These are phyloP conservation scores for Gymnosoma rotundatum DNA, from an alignment of 2,888 invertebrate species.

Conservation along the genomic window DNA sequence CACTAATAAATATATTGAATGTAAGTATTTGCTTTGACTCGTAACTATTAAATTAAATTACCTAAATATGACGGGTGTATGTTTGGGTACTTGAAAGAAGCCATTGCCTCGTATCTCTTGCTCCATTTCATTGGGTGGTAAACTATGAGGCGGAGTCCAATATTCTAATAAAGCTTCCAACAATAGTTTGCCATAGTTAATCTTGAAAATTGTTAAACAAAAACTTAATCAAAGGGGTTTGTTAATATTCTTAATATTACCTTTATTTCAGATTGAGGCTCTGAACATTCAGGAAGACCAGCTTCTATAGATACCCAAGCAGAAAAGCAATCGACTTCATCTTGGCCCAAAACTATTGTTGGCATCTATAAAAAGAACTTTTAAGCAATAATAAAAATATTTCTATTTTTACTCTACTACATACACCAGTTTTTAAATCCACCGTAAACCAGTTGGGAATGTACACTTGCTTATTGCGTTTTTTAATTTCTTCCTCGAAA, in stretches of 20 bases:
- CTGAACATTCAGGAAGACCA: conserved; percentile 88
- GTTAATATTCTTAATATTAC: conserved; percentile 70
- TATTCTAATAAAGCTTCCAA: conserved; percentile 97
- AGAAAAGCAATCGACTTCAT: conserved; percentile 98
- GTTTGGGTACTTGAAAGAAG: conserved; percentile 95
- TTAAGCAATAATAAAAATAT: not conserved
- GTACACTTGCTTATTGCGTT: conserved; percentile 94
- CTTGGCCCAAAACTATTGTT: conserved; percentile 97
- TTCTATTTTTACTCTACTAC: conserved; percentile 72
- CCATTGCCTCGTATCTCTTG: conserved; percentile 89
- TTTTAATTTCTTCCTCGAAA: conserved; percentile 96
- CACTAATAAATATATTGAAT: conserved; percentile 84
- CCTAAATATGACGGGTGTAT: conserved; percentile 98
- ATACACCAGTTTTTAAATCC: conserved; percentile 98
- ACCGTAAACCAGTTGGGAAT: conserved; percentile 99
- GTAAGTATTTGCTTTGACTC: not conserved
- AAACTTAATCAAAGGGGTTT: not conserved
- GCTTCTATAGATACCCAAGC: conserved; percentile 99
- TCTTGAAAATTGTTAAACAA: conserved; percentile 82
- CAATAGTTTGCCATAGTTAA: conserved; percentile 97
- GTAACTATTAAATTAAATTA: conserved; percentile 76
- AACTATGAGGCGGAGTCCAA: conserved; percentile 91
- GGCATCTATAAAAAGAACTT: conserved; percentile 87
- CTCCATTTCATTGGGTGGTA: conserved; percentile 86
- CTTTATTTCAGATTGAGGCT: conserved; percentile 81